Conservation (phyloP, 2,888 invertebrate species). For the Deilephila elpenor region DNA sequence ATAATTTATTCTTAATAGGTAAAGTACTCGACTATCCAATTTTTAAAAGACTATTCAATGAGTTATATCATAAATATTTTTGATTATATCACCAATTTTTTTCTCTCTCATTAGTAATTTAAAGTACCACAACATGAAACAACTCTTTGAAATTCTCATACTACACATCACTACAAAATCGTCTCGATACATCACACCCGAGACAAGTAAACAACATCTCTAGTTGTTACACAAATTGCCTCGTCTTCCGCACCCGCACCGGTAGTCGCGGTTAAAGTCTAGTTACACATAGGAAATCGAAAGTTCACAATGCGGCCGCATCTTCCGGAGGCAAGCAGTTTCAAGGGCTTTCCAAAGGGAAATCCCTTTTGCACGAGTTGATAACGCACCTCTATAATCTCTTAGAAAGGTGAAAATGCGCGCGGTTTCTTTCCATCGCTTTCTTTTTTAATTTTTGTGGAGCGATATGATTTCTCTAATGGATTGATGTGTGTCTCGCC, state of each 20-base stretch:
- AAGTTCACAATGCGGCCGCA: slow-evolving; percentile 57
- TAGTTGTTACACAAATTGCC: background rate
- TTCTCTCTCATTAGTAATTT: too few species aligned
- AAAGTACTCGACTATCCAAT: too few species aligned
- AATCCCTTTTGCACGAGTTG: background rate
- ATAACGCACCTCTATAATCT: slow-evolving; percentile 5
- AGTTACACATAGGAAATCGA: slow-evolving; percentile 61
- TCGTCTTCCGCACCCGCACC: slow-evolving; percentile 22
- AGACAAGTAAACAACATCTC: background rate
- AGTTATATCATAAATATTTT: too few species aligned
- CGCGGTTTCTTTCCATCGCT: background rate
- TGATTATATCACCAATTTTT: too few species aligned
- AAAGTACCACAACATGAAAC: too few species aligned
- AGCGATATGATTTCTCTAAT: slow-evolving; percentile 1
- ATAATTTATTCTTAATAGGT: too few species aligned
- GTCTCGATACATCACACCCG: background rate
- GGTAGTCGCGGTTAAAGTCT: slow-evolving; percentile 27
- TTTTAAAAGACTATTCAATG: too few species aligned
- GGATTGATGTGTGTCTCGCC: too few species aligned
- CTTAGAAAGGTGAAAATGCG: slow-evolving; percentile 19
- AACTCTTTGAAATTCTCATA: background rate
- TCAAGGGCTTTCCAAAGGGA: slow-evolving; percentile 36
- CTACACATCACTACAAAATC: background rate
- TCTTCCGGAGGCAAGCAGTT: slow-evolving; percentile 49
- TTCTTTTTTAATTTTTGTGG: slow-evolving; percentile 18